phyloP scores from a whole-genome alignment of 2,113 vertebrate species.

The Leucoraja erinaceus region DNA sequence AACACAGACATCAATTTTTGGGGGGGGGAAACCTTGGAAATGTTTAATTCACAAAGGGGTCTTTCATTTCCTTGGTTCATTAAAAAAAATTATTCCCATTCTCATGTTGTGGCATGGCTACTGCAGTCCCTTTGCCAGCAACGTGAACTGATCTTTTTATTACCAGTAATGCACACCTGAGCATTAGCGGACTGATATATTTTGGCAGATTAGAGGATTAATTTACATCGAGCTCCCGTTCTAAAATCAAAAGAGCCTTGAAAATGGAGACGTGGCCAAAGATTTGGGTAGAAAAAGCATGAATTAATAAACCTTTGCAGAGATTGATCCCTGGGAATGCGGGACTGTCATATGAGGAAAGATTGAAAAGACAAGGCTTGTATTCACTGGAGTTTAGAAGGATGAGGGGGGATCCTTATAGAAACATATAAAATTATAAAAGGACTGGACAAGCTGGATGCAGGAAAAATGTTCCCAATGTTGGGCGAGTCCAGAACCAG shows the following conservation, averaged over 20 bases:
- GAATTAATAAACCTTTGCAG: neutral
- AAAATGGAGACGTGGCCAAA: neutral
- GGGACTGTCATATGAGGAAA: no score
- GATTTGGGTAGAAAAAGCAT: neutral
- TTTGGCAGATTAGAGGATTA: neutral
- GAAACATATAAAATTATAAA: no score
- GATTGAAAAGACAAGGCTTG: no score
- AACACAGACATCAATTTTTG: neutral
- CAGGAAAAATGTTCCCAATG: no score
- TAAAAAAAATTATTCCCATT: neutral
- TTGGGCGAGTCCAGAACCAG: no score
- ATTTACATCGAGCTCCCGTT: neutral
- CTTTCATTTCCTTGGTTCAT: neutral
- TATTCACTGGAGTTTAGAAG: no score
- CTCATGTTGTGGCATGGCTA: neutral
- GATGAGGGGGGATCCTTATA: no score
- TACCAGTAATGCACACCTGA: conserved; percentile 2
- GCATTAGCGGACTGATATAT: conserved; percentile 16
- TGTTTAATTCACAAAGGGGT: neutral
- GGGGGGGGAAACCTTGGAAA: neutral
- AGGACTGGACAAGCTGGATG: no score
- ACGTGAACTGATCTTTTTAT: conserved; percentile 3
- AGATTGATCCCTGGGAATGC: no score
- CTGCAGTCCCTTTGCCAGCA: neutral
- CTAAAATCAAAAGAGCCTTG: neutral